Evolutionary conservation across 23 tunicate species (phyloP).

Genomic region (Diplosoma virens): DNA sequence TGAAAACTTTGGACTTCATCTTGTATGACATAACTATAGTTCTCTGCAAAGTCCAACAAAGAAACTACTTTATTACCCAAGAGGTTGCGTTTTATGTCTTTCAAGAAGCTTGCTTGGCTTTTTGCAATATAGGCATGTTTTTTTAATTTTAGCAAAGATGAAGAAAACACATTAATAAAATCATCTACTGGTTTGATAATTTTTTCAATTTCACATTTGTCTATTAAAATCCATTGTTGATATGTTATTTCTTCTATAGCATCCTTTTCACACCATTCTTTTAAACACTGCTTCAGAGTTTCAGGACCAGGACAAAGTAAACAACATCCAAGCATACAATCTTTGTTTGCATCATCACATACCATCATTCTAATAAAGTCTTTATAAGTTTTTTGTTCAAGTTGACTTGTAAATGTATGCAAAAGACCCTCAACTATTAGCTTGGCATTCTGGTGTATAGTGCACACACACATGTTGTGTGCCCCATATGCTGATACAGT

Average conservation of each 20-base stretch:
- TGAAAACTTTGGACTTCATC: slow-evolving; percentile 11
- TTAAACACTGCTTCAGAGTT: background rate
- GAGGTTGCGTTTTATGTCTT: background rate
- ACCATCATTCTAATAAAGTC: background rate
- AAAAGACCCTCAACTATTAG: background rate
- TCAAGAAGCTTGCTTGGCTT: background rate
- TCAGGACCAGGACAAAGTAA: background rate
- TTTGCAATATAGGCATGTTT: slow-evolving; percentile 3
- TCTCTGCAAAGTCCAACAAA: background rate
- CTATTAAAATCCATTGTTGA: slow-evolving; percentile 6
- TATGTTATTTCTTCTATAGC: too few species aligned
- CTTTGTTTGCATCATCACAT: background rate
- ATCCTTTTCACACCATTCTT: background rate
- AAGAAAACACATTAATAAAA: background rate
- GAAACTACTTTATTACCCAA: background rate
- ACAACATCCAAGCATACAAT: background rate
- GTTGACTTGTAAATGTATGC: too few species aligned
- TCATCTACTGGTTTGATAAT: background rate
- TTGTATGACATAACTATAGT: slow-evolving; percentile 7
- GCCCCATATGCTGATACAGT: background rate
- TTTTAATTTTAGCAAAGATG: background rate
- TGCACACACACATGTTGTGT: slow-evolving; percentile 12
- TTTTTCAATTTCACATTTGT: background rate
- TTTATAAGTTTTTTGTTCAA: background rate
- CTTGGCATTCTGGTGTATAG: slow-evolving; percentile 9